phyloP scores from a whole-genome alignment of 2,888 invertebrate species.

The Polydrusus cervinus region DNA sequence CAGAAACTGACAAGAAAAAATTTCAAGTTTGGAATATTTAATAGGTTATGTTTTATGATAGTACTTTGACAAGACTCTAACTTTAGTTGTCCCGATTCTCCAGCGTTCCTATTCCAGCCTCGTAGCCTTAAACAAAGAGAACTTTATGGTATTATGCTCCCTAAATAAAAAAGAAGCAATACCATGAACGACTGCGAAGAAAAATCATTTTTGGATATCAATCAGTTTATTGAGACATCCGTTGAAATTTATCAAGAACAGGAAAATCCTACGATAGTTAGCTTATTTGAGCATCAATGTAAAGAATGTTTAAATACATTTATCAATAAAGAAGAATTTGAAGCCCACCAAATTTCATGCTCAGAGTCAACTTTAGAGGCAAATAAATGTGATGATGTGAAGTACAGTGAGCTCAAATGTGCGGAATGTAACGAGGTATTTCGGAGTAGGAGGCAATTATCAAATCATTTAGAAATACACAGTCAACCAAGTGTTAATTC shows the following conservation, averaged over 20 bases:
- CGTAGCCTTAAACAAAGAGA: no score
- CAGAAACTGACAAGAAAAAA: no score
- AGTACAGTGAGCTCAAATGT: conserved; percentile 15
- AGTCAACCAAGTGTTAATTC: background rate
- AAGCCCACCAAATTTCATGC: conserved; percentile 2
- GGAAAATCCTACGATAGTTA: background rate
- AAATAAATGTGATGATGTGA: background rate
- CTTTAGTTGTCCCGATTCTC: background rate
- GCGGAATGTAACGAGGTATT: conserved; percentile 8
- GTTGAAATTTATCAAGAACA: background rate
- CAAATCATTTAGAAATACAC: conserved; percentile 15
- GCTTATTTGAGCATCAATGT: background rate
- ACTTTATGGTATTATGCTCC: no score
- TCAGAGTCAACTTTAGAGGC: background rate
- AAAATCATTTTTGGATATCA: conserved; percentile 27
- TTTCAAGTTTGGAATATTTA: no score
- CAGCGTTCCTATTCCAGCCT: no score
- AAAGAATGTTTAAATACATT: background rate
- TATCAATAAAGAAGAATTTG: background rate
- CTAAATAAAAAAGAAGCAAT: no score
- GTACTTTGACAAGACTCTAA: no score
- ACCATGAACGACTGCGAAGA: conserved; percentile 7
- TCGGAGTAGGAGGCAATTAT: conserved; percentile 13
- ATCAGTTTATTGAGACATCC: conserved; percentile 28
- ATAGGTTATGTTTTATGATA: no score